Evolutionary conservation across 2,888 invertebrate genomes (phyloP).

Genomic region (Sphaerophoria taeniata): DNA sequence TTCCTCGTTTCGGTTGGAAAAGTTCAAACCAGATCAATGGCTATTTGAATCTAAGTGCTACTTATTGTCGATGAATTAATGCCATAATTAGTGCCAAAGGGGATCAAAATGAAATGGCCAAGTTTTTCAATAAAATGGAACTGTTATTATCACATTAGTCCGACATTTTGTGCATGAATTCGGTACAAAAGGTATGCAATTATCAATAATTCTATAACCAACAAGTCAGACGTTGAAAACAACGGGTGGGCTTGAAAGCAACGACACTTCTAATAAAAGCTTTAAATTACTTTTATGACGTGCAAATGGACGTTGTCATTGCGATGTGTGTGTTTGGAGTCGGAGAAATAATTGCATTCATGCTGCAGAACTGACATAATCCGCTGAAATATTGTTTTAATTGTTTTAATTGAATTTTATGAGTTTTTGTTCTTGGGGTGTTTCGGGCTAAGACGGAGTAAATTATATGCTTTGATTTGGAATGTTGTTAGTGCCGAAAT

Average conservation of each 20-base stretch:
- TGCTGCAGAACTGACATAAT: slow-evolving; percentile 54
- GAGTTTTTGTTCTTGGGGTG: neutral
- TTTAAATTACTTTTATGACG: slow-evolving; percentile 65
- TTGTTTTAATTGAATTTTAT: slow-evolving; percentile 57
- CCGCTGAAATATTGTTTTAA: slow-evolving; percentile 55
- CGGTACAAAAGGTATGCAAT: slow-evolving; percentile 47
- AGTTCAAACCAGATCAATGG: too few species aligned
- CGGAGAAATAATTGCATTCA: neutral
- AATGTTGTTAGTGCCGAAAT: too few species aligned
- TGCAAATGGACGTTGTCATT: slow-evolving; percentile 66
- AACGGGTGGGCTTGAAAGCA: slow-evolving; percentile 16
- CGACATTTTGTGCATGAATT: slow-evolving; percentile 1
- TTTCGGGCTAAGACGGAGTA: neutral
- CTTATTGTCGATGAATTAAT: slow-evolving; percentile 44
- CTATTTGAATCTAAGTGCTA: too few species aligned
- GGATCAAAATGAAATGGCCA: too few species aligned
- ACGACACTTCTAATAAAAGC: slow-evolving; percentile 52
- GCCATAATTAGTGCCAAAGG: too few species aligned
- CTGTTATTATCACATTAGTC: too few species aligned
- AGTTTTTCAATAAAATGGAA: too few species aligned
- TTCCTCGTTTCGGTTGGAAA: too few species aligned
- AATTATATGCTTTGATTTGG: too few species aligned
- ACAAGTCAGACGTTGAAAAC: slow-evolving; percentile 49
- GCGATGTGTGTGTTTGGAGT: neutral
- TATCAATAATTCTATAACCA: slow-evolving; percentile 62